Percentiles rank a stretch among this genome's conserved stretches.
These are phyloP conservation scores for Falcaria lacertinaria DNA, from an alignment of 2,888 invertebrate species.

Conservation along the genomic window DNA sequence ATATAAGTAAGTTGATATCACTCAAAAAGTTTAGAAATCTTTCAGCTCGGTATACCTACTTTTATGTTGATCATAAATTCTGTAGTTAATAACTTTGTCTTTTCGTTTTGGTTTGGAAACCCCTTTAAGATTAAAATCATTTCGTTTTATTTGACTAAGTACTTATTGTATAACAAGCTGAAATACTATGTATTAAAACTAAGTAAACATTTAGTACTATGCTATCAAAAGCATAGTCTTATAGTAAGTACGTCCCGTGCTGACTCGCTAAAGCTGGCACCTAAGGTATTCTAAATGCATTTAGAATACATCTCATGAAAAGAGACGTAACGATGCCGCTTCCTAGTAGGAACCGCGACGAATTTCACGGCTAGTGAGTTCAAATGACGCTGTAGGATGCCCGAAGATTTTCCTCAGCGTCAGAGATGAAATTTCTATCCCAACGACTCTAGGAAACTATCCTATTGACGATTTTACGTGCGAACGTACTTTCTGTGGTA, in stretches of 20 bases:
- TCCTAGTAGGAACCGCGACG: slow-evolving; percentile 48
- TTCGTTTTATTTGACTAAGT: neutral
- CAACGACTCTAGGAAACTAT: slow-evolving; percentile 47
- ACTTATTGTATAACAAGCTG: neutral
- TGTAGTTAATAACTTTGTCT: neutral
- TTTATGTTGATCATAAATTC: slow-evolving; percentile 1
- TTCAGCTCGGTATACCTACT: slow-evolving; percentile 1
- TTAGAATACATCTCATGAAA: slow-evolving; percentile 33
- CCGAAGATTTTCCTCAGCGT: slow-evolving; percentile 55
- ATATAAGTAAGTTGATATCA: slow-evolving; percentile 2
- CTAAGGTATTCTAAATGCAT: slow-evolving; percentile 22
- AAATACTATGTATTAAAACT: no score
- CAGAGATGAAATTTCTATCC: slow-evolving; percentile 53
- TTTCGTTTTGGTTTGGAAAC: neutral
- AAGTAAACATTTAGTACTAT: neutral
- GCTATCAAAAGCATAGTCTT: no score
- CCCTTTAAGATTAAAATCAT: neutral
- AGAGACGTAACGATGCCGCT: slow-evolving; percentile 19
- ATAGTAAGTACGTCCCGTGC: no score
- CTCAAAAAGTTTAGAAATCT: slow-evolving; percentile 3
- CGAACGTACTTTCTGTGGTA: slow-evolving; percentile 26
- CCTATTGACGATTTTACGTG: slow-evolving; percentile 40
- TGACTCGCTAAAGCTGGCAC: slow-evolving; percentile 23
- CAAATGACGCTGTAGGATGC: slow-evolving; percentile 51
- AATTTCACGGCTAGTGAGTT: slow-evolving; percentile 70